Base-by-base conservation (phyloP, 2,888 invertebrate genomes). In the Pyrrhia umbra region DNA sequence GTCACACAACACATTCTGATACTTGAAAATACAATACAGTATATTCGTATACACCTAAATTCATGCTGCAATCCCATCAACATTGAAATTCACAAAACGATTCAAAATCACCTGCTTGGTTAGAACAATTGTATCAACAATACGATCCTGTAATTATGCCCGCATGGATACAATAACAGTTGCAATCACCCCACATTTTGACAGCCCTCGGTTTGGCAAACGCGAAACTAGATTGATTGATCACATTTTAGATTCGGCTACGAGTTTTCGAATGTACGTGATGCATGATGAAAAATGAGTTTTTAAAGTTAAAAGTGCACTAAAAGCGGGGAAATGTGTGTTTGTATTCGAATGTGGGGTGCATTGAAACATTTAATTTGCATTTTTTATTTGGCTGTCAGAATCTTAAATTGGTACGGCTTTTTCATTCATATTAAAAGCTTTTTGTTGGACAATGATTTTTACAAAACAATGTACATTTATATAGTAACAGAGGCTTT, bases 211-310 rank as follows among this genome's bases (percentile, higher is more conserved):
- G 34, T 52, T 66, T 50, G 27, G 25, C 45, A 18, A 72, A 25
- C 16, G 49, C 23, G 10, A 30, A 49, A 71, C 71, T 66, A 56
- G 59, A 73, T 54, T 68, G 73, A 72, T 72, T 58, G 63, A 72
- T 72, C 52, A 49, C 55, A 20, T 65, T 70, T 55, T 71, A 71
- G 66, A 47, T 70, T 51, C 39, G 51, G 39, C 51, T 71, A 45
- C 15, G 40, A 50, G 55, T 71, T 59, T 68, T 62, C 15, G 20
- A 20, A 50, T 15, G 25, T 37, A 52, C 16, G 21, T 64, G 62
- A 46, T 72, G 27, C 40, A 51, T 68, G 43, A 62, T 59, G 58
- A 62, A 65, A 65, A 55, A 65, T 70, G 34, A 45, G 34, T 34
- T 51, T 52, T 55, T 9, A 2, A 34, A 51, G 58, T 51, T 47